A percentile compares a stretch with the other conserved stretches of the same genome.
These are phyloP conservation scores for Hybognathus amarus DNA, from an alignment of 2,797 vertebrate species.

Conservation along the genomic window DNA sequence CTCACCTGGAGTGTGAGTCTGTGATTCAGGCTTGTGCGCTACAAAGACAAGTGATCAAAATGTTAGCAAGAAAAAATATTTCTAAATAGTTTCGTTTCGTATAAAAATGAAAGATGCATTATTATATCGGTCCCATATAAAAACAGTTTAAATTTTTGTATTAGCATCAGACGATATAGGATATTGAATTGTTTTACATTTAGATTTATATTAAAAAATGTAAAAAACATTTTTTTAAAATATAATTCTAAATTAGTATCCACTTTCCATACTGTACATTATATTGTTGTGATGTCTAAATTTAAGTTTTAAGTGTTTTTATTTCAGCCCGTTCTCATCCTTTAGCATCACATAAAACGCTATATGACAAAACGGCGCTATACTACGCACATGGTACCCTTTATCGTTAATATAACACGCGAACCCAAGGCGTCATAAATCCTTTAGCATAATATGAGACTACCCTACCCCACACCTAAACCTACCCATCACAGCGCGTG, in stretches of 20 bases:
- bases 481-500: too few species aligned
- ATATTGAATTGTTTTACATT: neutral
- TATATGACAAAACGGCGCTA: too few species aligned
- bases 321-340: too few species aligned
- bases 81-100: neutral
- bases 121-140: neutral
- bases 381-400: too few species aligned
- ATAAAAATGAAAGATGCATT: neutral
- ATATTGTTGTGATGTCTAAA: neutral
- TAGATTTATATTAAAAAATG: neutral
- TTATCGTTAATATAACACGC: too few species aligned
- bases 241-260: neutral
- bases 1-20: conserved; percentile 46
- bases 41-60: conserved; percentile 21
- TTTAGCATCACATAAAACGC: too few species aligned
- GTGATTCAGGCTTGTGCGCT: conserved; percentile 29
- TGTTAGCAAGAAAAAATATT: neutral
- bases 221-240: neutral
- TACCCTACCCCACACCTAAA: too few species aligned
- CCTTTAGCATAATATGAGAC: too few species aligned
- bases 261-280: neutral
- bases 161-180: neutral
- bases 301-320: neutral
- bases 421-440: too few species aligned
- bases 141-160: neutral